Conservation (phyloP, 2,113 vertebrate species). For the Tapirus terrestris region DNA sequence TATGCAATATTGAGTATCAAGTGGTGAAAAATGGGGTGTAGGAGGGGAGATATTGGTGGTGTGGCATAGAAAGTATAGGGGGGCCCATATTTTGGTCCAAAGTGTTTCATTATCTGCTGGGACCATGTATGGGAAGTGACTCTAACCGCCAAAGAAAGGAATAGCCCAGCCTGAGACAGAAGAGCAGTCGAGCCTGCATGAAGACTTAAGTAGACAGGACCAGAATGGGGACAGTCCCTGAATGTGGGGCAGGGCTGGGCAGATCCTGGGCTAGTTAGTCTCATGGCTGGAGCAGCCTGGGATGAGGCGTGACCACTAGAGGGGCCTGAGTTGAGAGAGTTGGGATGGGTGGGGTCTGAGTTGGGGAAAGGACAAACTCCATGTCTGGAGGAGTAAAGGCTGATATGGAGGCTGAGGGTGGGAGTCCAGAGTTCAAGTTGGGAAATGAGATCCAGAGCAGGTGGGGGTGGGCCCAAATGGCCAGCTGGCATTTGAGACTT, state of each 20-base stretch:
- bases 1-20: background rate
- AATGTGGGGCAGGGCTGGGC: background rate
- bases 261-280: background rate
- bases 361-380: background rate
- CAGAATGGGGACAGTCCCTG: background rate
- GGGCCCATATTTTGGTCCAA: background rate
- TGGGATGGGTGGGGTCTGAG: background rate
- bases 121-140: background rate
- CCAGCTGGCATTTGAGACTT: background rate
- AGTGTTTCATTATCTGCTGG: background rate
- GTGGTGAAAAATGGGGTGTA: background rate
- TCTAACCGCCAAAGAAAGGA: background rate
- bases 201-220: background rate
- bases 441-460: background rate
- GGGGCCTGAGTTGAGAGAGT: background rate
- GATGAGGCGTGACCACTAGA: background rate
- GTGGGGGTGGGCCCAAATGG: accelerated
- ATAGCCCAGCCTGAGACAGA: background rate
- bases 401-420: background rate
- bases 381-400: background rate
- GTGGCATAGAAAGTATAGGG: background rate
- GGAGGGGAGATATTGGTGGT: background rate
- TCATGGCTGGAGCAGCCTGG: background rate
- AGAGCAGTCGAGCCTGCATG: background rate
- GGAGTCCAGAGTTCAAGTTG: background rate